Evolutionary conservation across 2,797 vertebrate genomes (phyloP).

Genomic region (Helarctos malayanus): DNA sequence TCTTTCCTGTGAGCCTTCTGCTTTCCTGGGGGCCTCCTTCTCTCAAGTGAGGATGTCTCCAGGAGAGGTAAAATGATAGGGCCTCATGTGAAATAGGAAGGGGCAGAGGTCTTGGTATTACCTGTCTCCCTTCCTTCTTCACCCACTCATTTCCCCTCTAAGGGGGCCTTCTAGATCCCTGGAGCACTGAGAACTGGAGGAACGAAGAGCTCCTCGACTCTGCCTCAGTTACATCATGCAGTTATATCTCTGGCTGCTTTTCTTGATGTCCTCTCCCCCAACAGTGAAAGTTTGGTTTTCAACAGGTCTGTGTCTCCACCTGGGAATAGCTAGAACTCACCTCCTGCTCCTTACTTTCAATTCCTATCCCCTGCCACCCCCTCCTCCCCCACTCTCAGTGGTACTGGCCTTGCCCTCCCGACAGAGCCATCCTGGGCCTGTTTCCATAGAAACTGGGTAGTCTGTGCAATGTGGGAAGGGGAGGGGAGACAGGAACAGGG

Average conservation of each 20-base stretch:
- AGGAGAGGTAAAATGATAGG: neutral
- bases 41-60: neutral
- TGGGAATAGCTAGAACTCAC: constrained; percentile 34
- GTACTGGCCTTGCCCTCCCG: constrained; percentile 83
- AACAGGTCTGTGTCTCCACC: neutral
- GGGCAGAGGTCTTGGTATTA: neutral
- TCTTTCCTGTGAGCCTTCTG: neutral
- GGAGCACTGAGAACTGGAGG: neutral
- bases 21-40: neutral
- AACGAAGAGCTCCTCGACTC: neutral
- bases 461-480: constrained; percentile 67
- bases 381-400: neutral
- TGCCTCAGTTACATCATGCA: neutral
- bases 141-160: neutral
- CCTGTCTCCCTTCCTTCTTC: neutral
- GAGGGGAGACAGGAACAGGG: constrained; percentile 59
- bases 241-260: neutral
- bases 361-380: constrained; percentile 4
- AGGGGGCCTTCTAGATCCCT: constrained; percentile 24
- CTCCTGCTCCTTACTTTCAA: constrained; percentile 61
- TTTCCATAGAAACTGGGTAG: constrained; percentile 85
- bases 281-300: neutral
- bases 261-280: neutral
- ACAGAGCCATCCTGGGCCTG: constrained; percentile 79
- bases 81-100: neutral